A percentile compares a stretch with the other conserved stretches of the same genome.
These are phyloP conservation scores for Physocephala rufipes DNA, from an alignment of 2,888 invertebrate genomes.

Conservation along the genomic window DNA sequence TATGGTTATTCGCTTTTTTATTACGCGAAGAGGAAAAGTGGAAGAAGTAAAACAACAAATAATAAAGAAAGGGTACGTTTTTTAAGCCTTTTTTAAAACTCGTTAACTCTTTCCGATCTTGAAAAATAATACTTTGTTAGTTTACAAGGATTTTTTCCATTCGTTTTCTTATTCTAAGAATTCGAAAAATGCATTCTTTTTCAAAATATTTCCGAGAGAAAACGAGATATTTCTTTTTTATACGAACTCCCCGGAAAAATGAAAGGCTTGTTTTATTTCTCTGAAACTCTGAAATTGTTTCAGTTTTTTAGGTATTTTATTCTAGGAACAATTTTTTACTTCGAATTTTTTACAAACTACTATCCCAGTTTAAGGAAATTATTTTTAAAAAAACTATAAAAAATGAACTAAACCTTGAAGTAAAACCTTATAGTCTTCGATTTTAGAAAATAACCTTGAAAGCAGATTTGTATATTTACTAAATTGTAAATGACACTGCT, in stretches of 20 bases:
- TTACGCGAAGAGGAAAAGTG: not conserved
- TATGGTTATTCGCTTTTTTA: conserved; percentile 21
- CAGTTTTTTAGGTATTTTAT: conserved; percentile 4
- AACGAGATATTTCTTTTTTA: not conserved
- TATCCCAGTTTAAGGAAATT: not conserved
- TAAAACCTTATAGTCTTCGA: not conserved
- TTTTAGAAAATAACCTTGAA: not conserved
- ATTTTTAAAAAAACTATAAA: too few species aligned
- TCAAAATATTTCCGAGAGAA: not conserved
- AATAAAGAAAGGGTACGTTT: conserved; percentile 23
- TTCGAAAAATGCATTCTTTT: conserved; percentile 17
- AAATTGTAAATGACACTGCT: not conserved
- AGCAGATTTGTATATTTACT: not conserved
- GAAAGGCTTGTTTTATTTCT: conserved; percentile 4
- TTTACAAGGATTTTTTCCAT: conserved; percentile 6
- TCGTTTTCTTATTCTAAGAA: conserved; percentile 18
- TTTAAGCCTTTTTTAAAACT: conserved; percentile 39
- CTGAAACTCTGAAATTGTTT: not conserved
- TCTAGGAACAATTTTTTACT: conserved; percentile 27
- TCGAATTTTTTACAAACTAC: not conserved
- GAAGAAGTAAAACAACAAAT: not conserved
- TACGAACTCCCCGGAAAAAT: too few species aligned
- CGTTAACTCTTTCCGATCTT: conserved; percentile 35
- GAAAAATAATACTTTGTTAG: not conserved
- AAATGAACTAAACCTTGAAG: not conserved